Evolutionary conservation across 2,113 vertebrate species (phyloP), one percentile per base, ranked within the genome.

Genomic region (Hippocampus comes): DNA sequence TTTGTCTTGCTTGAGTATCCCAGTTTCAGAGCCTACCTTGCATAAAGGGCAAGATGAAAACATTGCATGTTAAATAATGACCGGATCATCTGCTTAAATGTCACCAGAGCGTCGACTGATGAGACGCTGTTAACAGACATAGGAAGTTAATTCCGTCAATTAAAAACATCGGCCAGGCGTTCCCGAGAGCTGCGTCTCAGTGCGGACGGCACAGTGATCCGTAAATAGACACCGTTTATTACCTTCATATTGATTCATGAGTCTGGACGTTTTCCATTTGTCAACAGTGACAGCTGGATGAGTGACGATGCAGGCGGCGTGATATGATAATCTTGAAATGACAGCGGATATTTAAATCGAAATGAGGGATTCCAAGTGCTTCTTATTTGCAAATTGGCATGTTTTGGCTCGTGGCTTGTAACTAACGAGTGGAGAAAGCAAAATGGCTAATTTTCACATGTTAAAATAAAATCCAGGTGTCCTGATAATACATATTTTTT

Each of bases 191-290:
- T 9, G 65, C 7, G 9, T 65, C 63, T 64, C 61, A 3, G 3
- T 17, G 60, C 5, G 20, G 60, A 3, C 17, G 11, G 60, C 25
- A 61, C 41, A 64, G 18, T 48, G 64, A 66, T 66, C 8, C 18
- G 43, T 25, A 49, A 27, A 51, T n/a, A 23, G 63, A 8, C 57
- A 17, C 17, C 60, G 10, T 41, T n/a, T 18, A 25, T 48, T 2
- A 23, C n/a, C 43, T 18, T 48, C n/a, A 48, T 65, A 66, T 66
- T 48, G 64, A 66, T 66, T 66, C 23, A 27, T 18, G 3, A 66
- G 42, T 66, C 9, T 8, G 2, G n/a, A 25, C n/a, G 2, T 48
- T 48, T 48, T 17, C 18, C 49, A 55, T 68, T 55, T 68, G 20
- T 68, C 11, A 8, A 68, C 12, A 15, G 25, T n/a, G 49, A 15